These are phyloP conservation scores for Toxotes jaculatrix DNA, from an alignment of 2,113 vertebrate genomes.

Conservation along the genomic window DNA sequence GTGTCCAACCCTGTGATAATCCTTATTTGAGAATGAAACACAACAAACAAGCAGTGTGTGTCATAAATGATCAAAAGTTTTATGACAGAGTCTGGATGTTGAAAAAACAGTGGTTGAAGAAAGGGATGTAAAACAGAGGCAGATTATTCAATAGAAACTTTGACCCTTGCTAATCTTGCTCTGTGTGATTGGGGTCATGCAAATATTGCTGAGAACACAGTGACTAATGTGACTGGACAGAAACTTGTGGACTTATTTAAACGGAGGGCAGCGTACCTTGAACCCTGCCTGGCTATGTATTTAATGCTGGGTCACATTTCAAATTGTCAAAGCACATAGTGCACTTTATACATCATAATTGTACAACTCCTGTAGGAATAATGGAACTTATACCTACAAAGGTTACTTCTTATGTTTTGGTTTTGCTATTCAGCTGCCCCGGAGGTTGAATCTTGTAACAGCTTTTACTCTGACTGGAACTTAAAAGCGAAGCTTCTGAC, in stretches of 20 bases:
- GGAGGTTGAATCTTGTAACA: neutral
- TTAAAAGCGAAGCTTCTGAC: neutral
- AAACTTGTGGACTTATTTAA: constrained; percentile 55
- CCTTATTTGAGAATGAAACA: constrained; percentile 11
- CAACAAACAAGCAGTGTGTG: neutral
- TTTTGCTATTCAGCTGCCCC: constrained; percentile 1
- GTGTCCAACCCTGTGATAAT: neutral
- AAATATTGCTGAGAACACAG: constrained; percentile 74
- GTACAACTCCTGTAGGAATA: neutral
- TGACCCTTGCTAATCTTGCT: constrained; percentile 74
- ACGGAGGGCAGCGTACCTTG: constrained; percentile 62
- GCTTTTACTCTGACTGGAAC: constrained; percentile 1
- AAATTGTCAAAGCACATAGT: constrained; percentile 21
- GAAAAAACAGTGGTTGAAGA: constrained; percentile 8
- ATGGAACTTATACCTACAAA: neutral
- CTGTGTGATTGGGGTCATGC: constrained; percentile 68
- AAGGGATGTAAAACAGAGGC: constrained; percentile 56
- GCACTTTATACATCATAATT: constrained; percentile 12
- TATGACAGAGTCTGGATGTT: neutral
- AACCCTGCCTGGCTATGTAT: constrained; percentile 54
- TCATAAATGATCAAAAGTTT: neutral
- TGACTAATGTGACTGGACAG: constrained; percentile 65
- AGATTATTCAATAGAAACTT: constrained; percentile 71
- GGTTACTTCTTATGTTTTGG: constrained; percentile 8
- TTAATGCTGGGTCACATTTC: constrained; percentile 50